Conservation (phyloP, 1,140 invertebrate genomes). For the Ooceraea biroi region DNA sequence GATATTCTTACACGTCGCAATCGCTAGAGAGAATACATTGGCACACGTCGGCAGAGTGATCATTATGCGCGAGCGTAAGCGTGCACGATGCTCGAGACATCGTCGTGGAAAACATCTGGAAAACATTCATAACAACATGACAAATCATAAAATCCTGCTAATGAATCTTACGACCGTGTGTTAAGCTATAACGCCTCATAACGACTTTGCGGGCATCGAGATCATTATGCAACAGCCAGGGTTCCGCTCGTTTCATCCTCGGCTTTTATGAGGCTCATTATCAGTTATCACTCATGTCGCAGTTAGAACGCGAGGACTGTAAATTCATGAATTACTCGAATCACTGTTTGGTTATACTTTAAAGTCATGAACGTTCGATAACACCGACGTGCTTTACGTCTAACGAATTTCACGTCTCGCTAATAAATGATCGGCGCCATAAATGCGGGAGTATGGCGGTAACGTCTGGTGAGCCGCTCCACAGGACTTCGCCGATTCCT, state of each 20-base stretch:
- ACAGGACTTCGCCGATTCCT: conserved; percentile 24
- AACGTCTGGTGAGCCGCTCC: conserved; percentile 34
- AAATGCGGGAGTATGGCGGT: conserved; percentile 23
- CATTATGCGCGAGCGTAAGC: too few relatives aligned
- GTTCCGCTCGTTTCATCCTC: not conserved
- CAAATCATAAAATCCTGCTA: not conserved
- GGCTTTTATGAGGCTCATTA: not conserved
- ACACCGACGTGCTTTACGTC: not conserved
- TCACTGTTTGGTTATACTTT: conserved; percentile 8
- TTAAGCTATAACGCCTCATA: not conserved
- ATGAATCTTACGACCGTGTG: not conserved
- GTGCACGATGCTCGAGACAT: too few relatives aligned
- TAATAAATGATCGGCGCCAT: conserved; percentile 40
- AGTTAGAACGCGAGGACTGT: not conserved
- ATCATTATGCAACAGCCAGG: not conserved
- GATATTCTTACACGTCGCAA: not conserved
- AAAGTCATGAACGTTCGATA: not conserved
- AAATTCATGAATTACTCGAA: conserved; percentile 16
- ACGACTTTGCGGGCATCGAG: not conserved
- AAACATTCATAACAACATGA: not conserved
- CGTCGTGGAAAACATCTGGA: too few relatives aligned
- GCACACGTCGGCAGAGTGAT: not conserved
- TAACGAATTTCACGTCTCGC: conserved; percentile 6
- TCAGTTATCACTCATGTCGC: not conserved
- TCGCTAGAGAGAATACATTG: not conserved